A percentile compares a stretch with the other conserved stretches of the same genome.
Evolutionary conservation across 2,888 invertebrate genomes (phyloP).

Genomic region (Pyralis farinalis): DNA sequence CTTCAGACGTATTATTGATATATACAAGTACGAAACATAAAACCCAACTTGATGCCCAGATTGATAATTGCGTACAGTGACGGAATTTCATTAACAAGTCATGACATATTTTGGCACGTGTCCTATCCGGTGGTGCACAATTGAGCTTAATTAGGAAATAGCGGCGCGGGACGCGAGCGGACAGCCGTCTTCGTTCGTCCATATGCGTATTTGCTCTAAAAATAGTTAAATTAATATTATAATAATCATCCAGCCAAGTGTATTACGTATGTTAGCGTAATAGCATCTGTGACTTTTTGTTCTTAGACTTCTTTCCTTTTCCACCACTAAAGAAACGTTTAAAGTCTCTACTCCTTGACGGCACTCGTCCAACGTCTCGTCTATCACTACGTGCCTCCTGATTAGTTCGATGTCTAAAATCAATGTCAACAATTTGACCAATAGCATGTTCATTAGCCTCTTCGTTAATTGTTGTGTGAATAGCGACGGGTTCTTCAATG

Average conservation of each 20-base stretch:
- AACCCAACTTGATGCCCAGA: too few relatives aligned
- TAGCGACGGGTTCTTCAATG: constrained; percentile 39
- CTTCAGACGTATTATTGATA: too few relatives aligned
- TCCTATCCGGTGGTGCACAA: constrained; percentile 76
- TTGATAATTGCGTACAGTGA: constrained; percentile 27
- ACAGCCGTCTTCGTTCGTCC: constrained; percentile 30
- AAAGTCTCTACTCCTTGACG: constrained; percentile 34
- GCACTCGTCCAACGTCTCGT: not conserved
- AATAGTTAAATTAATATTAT: not conserved
- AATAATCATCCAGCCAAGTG: too few relatives aligned
- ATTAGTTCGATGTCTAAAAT: not conserved
- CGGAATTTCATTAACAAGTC: constrained; percentile 54
- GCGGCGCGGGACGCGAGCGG: constrained; percentile 52
- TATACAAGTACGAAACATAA: not conserved
- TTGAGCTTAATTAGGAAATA: constrained; percentile 79
- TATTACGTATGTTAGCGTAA: constrained; percentile 11
- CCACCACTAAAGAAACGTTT: constrained; percentile 47
- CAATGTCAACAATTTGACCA: not conserved
- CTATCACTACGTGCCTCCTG: not conserved
- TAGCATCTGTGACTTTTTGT: constrained; percentile 28
- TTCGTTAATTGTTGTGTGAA: constrained; percentile 24
- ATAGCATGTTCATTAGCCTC: constrained; percentile 18
- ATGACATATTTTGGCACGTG: constrained; percentile 76
- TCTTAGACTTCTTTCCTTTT: constrained; percentile 38
- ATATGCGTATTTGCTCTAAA: constrained; percentile 11